These are phyloP conservation scores for Microtus oregoni DNA, from an alignment of 2,113 vertebrate genomes.

Conservation along the genomic window DNA sequence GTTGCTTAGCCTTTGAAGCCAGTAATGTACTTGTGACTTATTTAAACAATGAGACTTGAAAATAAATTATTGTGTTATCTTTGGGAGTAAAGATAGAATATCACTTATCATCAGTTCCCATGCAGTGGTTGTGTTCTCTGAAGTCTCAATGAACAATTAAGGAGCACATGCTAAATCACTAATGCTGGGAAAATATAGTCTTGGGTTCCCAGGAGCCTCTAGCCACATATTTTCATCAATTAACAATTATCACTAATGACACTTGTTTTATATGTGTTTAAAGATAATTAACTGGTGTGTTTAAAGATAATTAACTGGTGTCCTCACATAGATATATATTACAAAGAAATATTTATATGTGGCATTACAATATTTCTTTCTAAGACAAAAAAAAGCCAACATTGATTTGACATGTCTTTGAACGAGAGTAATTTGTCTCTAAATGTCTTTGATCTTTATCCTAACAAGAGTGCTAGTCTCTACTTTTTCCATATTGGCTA, in stretches of 20 bases:
- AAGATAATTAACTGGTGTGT: not conserved
- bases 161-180: not conserved
- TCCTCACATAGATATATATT: not conserved
- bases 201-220: not conserved
- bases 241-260: not conserved
- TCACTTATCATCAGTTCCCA: not conserved
- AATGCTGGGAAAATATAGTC: not conserved
- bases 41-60: not conserved
- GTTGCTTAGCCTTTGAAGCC: not conserved
- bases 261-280: not conserved
- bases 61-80: not conserved
- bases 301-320: not conserved
- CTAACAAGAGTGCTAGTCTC: not conserved
- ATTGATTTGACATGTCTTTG: not conserved
- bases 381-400: not conserved
- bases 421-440: not conserved
- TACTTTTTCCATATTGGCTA: not conserved
- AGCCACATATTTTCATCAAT: not conserved
- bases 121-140: not conserved
- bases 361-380: not conserved
- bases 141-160: not conserved
- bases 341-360: not conserved
- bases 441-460: slow-evolving; percentile 32
- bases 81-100: not conserved
- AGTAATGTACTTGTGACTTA: not conserved